phyloP scores from a whole-genome alignment of 2,797 vertebrate genomes.

The Hylomyscus alleni region DNA sequence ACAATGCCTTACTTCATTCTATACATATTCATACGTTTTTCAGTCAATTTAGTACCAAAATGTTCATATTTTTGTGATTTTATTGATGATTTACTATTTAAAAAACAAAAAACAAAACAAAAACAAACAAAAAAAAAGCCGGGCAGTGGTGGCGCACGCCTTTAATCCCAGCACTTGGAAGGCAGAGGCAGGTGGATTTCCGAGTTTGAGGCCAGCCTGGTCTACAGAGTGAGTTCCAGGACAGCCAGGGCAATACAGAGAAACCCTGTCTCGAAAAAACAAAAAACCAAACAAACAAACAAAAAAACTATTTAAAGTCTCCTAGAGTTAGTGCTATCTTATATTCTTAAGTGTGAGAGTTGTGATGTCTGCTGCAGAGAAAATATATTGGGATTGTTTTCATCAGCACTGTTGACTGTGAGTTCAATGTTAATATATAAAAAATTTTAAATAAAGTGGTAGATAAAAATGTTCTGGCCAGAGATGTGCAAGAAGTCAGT shows the following conservation, averaged over 20 bases:
- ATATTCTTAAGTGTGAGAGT: not conserved
- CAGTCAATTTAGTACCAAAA: not conserved
- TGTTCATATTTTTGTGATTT: not conserved
- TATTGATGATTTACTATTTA: not conserved
- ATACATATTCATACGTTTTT: not conserved
- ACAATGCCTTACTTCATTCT: not conserved
- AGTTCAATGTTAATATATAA: not conserved
- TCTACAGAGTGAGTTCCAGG: no score
- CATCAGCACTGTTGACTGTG: not conserved
- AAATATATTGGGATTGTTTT: not conserved
- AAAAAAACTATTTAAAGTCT: constrained; percentile 7
- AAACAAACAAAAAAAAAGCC: no score
- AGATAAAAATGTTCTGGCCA: constrained; percentile 16
- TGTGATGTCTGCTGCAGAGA: not conserved
- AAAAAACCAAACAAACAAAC: no score
- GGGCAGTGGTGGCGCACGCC: no score
- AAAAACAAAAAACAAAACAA: no score
- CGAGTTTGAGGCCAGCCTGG: no score
- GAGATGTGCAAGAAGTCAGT: not conserved
- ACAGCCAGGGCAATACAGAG: no score
- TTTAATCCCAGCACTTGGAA: no score
- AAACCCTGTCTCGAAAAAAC: no score
- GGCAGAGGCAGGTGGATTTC: no score
- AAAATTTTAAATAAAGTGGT: not conserved
- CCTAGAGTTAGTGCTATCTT: not conserved